phyloP scores from a whole-genome alignment of 2,888 invertebrate species.

The Operophtera brumata region DNA sequence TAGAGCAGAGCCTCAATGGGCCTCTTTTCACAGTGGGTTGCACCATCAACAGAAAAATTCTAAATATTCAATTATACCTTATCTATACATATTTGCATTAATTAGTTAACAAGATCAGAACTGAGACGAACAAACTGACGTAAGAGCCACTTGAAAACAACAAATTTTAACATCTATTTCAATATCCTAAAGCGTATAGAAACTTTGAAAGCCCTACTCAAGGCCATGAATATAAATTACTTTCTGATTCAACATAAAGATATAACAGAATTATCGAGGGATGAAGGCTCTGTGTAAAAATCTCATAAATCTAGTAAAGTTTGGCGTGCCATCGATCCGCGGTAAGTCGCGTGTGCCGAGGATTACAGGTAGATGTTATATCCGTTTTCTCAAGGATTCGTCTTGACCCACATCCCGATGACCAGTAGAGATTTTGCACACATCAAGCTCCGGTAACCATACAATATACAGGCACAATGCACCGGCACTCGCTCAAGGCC shows the following conservation, averaged over 20 bases:
- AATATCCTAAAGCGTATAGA: conserved; percentile 9
- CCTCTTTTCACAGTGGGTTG: too few species aligned
- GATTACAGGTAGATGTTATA: not conserved
- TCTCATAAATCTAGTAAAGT: conserved; percentile 17
- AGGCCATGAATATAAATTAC: conserved; percentile 13
- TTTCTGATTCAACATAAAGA: conserved; percentile 7
- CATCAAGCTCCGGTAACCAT: too few species aligned
- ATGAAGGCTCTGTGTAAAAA: conserved; percentile 8
- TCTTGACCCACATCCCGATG: not conserved
- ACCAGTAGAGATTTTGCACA: not conserved
- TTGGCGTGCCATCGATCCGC: conserved; percentile 13
- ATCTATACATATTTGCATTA: not conserved
- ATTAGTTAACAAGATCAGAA: not conserved
- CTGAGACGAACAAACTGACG: not conserved
- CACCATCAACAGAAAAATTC: too few species aligned
- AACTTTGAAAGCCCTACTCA: conserved; percentile 8
- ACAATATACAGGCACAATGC: too few species aligned
- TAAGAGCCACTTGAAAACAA: not conserved
- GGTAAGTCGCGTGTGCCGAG: conserved; percentile 3
- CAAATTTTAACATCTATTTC: not conserved
- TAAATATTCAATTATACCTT: not conserved
- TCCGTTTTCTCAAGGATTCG: conserved; percentile 1
- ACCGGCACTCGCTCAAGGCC: too few species aligned
- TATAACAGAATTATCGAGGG: conserved; percentile 16
- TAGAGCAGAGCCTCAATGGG: too few species aligned